A percentile compares a stretch with the other conserved stretches of the same genome.
Conservation (phyloP, 2,888 invertebrate genomes). For the Torymus aiolomorphi region DNA sequence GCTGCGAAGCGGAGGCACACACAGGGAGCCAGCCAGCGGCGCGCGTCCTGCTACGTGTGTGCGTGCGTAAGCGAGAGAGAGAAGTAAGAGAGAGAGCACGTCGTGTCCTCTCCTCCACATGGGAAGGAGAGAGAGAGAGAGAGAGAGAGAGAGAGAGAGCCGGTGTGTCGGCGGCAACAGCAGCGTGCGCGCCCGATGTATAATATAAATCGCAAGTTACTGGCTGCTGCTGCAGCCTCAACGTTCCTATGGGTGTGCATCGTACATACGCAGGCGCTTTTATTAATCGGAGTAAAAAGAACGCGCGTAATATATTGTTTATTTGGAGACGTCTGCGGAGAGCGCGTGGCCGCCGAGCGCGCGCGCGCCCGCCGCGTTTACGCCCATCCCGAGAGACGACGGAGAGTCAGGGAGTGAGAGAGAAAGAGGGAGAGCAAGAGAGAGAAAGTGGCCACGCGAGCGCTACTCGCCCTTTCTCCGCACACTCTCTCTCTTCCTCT, state of each 20-base stretch:
- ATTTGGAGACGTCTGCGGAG: too few species aligned
- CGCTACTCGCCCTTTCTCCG: background rate
- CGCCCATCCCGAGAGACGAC: slow-evolving; percentile 17
- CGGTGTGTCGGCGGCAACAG: slow-evolving; percentile 22
- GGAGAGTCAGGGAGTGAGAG: background rate
- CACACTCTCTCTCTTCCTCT: too few species aligned
- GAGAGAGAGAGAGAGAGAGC: slow-evolving; percentile 19
- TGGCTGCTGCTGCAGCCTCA: too few species aligned
- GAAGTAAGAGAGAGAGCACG: background rate
- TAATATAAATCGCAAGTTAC: too few species aligned
- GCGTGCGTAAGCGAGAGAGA: slow-evolving; percentile 13
- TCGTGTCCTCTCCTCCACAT: background rate
- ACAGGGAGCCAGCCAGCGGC: background rate
- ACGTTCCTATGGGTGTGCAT: too few species aligned
- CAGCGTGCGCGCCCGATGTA: slow-evolving; percentile 6
- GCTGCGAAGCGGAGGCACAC: background rate
- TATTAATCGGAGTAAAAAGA: too few species aligned
- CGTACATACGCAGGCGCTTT: too few species aligned
- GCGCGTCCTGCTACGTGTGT: background rate
- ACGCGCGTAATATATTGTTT: too few species aligned
- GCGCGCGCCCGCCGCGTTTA: slow-evolving; percentile 22
- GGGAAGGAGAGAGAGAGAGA: slow-evolving; percentile 13
- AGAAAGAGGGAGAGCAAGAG: background rate
- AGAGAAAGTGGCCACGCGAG: background rate
- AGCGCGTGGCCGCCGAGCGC: background rate